Conservation (phyloP, 2,888 invertebrate species). For the Megaustenia siamemsis region DNA sequence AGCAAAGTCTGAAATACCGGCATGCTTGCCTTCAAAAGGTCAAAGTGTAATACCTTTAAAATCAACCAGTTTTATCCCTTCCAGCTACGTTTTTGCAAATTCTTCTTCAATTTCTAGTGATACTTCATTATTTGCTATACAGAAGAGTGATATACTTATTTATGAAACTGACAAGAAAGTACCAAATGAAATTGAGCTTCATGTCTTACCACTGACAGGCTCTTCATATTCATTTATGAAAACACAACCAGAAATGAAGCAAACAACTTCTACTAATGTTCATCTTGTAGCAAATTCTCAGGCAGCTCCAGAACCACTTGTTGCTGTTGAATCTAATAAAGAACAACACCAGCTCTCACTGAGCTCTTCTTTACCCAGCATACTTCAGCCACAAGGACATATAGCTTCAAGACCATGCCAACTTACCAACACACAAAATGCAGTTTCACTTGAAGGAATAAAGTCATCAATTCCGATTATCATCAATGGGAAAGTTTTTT, state of each 20-base stretch:
- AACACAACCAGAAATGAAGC: not conserved
- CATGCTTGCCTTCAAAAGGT: not conserved
- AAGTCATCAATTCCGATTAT: not conserved
- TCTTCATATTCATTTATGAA: not conserved
- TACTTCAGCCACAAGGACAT: not conserved
- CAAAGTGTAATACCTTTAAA: not conserved
- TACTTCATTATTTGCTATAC: not conserved
- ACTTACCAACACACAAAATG: not conserved
- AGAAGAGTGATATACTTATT: conserved; percentile 21
- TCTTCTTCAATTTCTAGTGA: not conserved
- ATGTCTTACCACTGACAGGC: conserved; percentile 5
- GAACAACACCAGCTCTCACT: not conserved
- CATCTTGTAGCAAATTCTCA: not conserved
- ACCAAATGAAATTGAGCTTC: conserved; percentile 3
- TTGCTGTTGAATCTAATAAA: not conserved
- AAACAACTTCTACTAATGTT: not conserved
- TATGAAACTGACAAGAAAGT: conserved; percentile 7
- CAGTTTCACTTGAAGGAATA: not conserved
- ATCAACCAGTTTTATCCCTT: not conserved
- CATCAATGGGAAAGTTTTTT: not conserved
- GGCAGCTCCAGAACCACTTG: not conserved
- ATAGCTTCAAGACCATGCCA: not conserved
- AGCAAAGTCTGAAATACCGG: not conserved
- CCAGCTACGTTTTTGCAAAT: not conserved
- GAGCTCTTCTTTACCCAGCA: not conserved